Evolutionary conservation across 2,113 vertebrate genomes (phyloP).

Genomic region (Mirounga angustirostris): DNA sequence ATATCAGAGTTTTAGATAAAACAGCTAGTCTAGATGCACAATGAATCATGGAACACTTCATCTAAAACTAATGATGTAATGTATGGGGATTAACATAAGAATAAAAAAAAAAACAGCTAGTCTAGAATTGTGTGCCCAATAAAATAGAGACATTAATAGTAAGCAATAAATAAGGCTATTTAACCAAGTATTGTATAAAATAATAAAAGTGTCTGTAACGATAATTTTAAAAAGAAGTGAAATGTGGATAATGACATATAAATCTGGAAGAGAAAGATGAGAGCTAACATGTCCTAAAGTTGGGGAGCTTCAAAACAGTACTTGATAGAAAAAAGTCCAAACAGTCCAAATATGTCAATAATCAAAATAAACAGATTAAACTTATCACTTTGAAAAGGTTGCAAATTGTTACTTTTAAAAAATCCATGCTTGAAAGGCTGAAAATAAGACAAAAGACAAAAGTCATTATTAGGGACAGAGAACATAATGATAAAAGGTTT

Average conservation of each 20-base stretch:
- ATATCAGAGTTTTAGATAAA: neutral
- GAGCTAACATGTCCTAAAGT: neutral
- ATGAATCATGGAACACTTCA: too few relatives aligned
- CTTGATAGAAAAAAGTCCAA: neutral
- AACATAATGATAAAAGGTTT: neutral
- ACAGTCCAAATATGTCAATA: neutral
- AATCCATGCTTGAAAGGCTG: neutral
- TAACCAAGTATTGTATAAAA: neutral
- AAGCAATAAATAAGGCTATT: neutral
- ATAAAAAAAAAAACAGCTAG: neutral
- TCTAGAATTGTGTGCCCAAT: neutral
- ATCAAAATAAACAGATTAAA: neutral
- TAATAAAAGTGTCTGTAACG: neutral
- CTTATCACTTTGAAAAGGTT: neutral
- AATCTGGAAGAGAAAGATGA: neutral
- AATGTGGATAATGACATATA: neutral
- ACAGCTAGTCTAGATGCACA: neutral
- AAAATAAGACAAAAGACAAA: neutral
- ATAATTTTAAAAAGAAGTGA: neutral
- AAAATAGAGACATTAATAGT: constrained; percentile 4
- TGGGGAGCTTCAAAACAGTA: neutral
- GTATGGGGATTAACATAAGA: too few relatives aligned
- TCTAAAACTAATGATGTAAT: too few relatives aligned
- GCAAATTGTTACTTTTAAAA: neutral
- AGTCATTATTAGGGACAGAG: neutral